A percentile compares a stretch with the other conserved stretches of the same genome.
These are phyloP conservation scores for Athalia circularis DNA, from an alignment of 2,888 invertebrate species.

Conservation along the genomic window DNA sequence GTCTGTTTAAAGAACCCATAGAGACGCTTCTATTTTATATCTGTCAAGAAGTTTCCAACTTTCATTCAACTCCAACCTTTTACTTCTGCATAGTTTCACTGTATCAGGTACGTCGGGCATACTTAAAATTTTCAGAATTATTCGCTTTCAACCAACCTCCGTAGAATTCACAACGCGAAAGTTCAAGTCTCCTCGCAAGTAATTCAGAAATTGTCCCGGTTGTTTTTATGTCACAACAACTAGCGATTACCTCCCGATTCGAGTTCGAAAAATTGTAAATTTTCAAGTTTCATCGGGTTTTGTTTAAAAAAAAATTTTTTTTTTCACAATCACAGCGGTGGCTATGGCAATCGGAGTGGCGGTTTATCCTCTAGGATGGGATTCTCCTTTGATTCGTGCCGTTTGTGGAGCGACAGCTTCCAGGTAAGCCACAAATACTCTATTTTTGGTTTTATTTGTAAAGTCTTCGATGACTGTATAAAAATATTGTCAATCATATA, in stretches of 20 bases:
- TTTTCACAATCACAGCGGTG: constrained; percentile 79
- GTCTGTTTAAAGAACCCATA: constrained; percentile 2
- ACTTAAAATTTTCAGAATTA: constrained; percentile 1
- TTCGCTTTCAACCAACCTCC: constrained; percentile 19
- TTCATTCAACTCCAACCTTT: constrained; percentile 42
- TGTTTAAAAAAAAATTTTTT: constrained; percentile 44
- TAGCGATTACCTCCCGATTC: background rate
- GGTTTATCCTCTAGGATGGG: constrained; percentile 95
- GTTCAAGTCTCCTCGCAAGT: background rate
- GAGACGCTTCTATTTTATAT: constrained; percentile 10
- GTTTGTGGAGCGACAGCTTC: constrained; percentile 91
- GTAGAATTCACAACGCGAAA: constrained; percentile 10
- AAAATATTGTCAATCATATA: constrained; percentile 51
- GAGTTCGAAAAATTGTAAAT: too few species aligned
- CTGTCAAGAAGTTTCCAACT: constrained; percentile 33
- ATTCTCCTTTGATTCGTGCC: constrained; percentile 86
- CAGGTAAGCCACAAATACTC: constrained; percentile 76
- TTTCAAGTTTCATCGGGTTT: background rate
- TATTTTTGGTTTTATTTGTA: background rate
- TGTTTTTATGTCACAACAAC: background rate
- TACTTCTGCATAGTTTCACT: background rate
- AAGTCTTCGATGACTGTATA: background rate
- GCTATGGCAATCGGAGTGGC: constrained; percentile 92
- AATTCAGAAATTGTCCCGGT: constrained; percentile 1
- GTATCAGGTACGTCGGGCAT: background rate